Percentiles rank a stretch among this genome's conserved stretches.
phyloP scores from a whole-genome alignment of 2,113 vertebrate species.

The Rissa tridactyla region DNA sequence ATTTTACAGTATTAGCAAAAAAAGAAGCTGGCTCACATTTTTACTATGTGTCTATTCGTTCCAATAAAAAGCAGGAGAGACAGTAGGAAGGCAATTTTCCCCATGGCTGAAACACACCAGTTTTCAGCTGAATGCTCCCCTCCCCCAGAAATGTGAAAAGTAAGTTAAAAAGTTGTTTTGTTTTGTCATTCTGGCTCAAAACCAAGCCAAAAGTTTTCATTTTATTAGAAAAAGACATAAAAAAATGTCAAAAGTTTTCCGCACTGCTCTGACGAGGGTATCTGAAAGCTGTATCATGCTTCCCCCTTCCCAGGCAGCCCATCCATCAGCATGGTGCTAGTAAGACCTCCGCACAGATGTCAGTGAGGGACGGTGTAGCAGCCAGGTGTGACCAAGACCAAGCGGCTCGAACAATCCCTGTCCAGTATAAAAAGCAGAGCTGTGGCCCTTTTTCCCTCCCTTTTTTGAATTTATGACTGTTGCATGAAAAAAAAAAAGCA shows the following conservation, averaged over 20 bases:
- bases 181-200: neutral
- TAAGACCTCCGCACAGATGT: neutral
- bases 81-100: constrained; percentile 13
- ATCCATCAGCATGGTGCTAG: neutral
- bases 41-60: constrained; percentile 43
- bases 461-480: neutral
- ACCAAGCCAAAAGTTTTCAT: neutral
- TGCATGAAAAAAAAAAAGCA: neutral
- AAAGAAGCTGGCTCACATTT: constrained; percentile 16
- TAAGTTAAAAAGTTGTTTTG: neutral
- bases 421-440: neutral
- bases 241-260: neutral
- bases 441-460: neutral
- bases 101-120: neutral
- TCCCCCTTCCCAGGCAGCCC: neutral
- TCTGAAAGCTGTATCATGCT: neutral
- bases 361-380: neutral
- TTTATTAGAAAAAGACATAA: neutral
- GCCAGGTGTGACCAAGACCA: neutral
- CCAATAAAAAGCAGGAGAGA: neutral
- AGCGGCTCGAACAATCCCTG: neutral
- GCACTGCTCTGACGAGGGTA: rapidly evolving
- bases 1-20: neutral
- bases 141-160: neutral
- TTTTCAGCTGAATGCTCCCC: neutral